Evolutionary conservation across 2,113 vertebrate genomes (phyloP), one percentile per base, ranked within the genome.

Genomic region (Sebastes fasciatus): DNA sequence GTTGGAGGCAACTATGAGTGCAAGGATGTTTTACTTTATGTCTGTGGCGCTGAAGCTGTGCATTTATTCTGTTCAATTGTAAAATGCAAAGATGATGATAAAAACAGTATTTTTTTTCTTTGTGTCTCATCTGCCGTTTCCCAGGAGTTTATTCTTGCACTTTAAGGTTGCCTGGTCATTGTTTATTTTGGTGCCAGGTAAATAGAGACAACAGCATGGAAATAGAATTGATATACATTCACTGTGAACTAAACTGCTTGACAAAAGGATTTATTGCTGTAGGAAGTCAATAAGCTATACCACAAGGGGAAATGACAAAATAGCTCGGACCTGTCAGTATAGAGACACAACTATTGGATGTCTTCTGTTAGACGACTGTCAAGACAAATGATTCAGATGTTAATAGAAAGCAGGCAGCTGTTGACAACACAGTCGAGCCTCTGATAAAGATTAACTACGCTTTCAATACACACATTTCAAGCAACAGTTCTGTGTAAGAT

Each of bases 11-110:
- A 74, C 70, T 68, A 61, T 40, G 80, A 85, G 79, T 66, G 81
- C 74, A 72, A 77, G 69, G 84, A 89, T 83, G 83, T 66, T 80
- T n/a, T 16, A 80, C 66, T 74, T 89, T 71, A 58, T 58, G 78
- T 83, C 60, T 80, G 54, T 77, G 81, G 48, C 84, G 75, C 79
- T 87, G 62, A 72, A 73, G 61, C 85, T 91, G 74, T 71, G 58
- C 55, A 48, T 68, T 61, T 80, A 54, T 69, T 45, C 1, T 66
- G 3, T 1, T 73, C 5, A 8, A 2, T 45, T 34, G 23, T 43
- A 48, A 58, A 77, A 76, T 62, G 6, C 7, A 19, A 45, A 26
- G 2, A 34, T 57, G 4, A 40, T 45, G 10, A n/a, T 76, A 7
- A 21, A 54, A 45, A 45, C 12, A 6, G 1, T 17, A 13, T 82